Evolutionary conservation across 2,888 invertebrate genomes (phyloP), one percentile per base, ranked within the genome.

Genomic region (Lasius platythorax): DNA sequence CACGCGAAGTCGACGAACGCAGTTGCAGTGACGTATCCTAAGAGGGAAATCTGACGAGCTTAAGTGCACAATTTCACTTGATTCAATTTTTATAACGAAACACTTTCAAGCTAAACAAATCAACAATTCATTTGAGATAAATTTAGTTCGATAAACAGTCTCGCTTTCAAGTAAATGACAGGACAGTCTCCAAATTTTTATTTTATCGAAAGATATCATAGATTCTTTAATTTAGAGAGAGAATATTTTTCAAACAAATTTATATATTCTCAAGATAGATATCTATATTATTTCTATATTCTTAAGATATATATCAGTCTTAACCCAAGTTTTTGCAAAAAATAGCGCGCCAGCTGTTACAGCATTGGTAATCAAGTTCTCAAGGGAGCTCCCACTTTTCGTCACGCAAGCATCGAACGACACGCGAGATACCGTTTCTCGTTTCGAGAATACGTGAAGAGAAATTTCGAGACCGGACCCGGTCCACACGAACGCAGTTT

Each of bases 1-100:
- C 66, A 82, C 76, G 11, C 82, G 72, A 84, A 86, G n/a, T 79
- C 11, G 58, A 75, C 23, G 46, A 43, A 75, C 46, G 75, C 79
- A 23, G 46, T 81, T 61, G 79, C 79, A 46, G 8, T 46, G 63
- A 61, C 23, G 33, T 73, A 18, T 37, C 46, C 37, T 61, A 46
- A 43, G 61, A 81, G 61, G 74, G 79, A 81, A 73, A 73, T 81
- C 79, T 18, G 75, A 23, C 33, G 46, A 58, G 79, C 11, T 40
- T 37, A 30, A 68, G 66, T 15, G 43, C 23, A 70, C 28, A 56
- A 37, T 81, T 73, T 81, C 18, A 46, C 79, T 37, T 61, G 61
- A 46, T 81, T 66, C 28, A 28, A 73, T 81, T 81, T 81, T 81
- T 81, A 37, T 73, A 50, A 81, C 33, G 61, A 79, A 72, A 12